Percentiles rank a stretch among this genome's conserved stretches.
These are phyloP conservation scores for Drosophila mercatorum DNA, from an alignment of 2,888 invertebrate genomes.

Conservation along the genomic window DNA sequence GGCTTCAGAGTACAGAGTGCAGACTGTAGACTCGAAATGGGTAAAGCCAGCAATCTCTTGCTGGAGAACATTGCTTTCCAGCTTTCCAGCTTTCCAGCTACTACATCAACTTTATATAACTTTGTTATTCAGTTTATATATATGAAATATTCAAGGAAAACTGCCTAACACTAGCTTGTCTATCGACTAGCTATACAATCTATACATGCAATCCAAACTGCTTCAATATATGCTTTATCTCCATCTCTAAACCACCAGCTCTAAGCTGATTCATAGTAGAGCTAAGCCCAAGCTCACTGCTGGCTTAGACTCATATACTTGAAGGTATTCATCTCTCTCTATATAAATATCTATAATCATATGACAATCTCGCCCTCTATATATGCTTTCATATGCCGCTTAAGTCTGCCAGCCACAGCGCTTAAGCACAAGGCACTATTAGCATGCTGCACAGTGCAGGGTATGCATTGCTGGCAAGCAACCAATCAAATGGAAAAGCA, in stretches of 20 bases:
- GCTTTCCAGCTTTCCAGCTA: too few species aligned
- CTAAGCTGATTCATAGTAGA: background rate
- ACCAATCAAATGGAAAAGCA: slow-evolving; percentile 66
- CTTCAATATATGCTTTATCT: background rate
- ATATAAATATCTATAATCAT: background rate
- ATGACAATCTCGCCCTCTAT: background rate
- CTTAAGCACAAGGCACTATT: background rate
- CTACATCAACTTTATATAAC: too few species aligned
- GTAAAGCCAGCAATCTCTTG: background rate
- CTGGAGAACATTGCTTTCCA: background rate
- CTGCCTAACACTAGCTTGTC: background rate
- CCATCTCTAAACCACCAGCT: background rate
- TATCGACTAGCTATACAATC: background rate
- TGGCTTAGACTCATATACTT: background rate
- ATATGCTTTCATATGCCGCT: background rate
- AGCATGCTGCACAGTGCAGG: slow-evolving; percentile 1
- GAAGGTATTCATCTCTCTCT: background rate
- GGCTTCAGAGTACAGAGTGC: too few species aligned
- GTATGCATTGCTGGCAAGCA: slow-evolving; percentile 21
- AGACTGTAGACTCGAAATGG: too few species aligned
- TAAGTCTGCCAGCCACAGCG: background rate
- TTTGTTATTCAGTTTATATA: background rate
- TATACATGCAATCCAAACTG: background rate
- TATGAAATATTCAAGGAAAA: background rate
- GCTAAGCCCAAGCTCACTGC: background rate